Evolutionary conservation across 1,140 invertebrate genomes (phyloP), one percentile per base, ranked within the genome.

Genomic region (Agrilus planipennis): DNA sequence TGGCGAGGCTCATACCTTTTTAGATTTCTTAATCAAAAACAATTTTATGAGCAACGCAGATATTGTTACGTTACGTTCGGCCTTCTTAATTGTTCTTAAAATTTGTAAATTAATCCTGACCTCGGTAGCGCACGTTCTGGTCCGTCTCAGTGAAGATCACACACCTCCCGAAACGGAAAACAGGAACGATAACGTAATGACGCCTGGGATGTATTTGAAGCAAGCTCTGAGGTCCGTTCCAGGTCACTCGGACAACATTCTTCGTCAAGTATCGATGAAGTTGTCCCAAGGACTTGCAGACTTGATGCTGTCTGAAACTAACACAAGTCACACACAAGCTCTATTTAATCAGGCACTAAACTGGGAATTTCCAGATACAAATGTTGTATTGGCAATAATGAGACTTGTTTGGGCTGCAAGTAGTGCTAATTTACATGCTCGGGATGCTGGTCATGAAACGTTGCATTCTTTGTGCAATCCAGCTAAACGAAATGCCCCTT

Each of bases 81-180:
- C 89, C 0, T 91, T 89, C 63, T 70, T 91, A 48, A 81, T 86
- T 31, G 79, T 93, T 32, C 67, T 97, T 34, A 87, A 89, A 61
- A 70, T 96, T 34, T 82, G 79, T 36, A 96, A 95, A 66, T 62
- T 96, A 17, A 73, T 91, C 45, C 67, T 96, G 2, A 91, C 85
- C 7, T 81, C 91, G 11, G 72, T 91, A 11, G 81, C 89, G 11
- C 86, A 84, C 53, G 73, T 80, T 17, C 69, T 84, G 60, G 68
- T 77, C 57, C 70, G 76, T 47, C 55, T 79, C 2, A 69, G 75
- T 45, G 75, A 79, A 32, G 69, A 74, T 42, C 60, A 65, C 50
- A 46, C 62, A 44, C 31, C 61, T 51, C 47, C 53, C 23, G 59
- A 64, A 40, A 52, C 47, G 42, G 46, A 61, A 14, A 48, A 44